phyloP scores from a whole-genome alignment of 2,797 vertebrate species.

The Rhodeus uyekii region DNA sequence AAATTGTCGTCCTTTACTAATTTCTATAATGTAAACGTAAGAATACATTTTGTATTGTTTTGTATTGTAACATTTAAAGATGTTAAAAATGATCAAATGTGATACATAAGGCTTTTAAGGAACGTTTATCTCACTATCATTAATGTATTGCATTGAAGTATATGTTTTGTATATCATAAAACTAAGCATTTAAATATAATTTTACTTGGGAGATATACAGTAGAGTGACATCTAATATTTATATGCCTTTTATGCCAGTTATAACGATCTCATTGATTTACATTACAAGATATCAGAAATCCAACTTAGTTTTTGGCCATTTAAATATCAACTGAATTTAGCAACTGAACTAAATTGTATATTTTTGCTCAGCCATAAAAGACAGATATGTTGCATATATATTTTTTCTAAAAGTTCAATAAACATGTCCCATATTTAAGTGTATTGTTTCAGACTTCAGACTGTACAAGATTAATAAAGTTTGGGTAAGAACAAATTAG shows the following conservation, averaged over 20 bases:
- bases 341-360: background rate
- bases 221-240: background rate
- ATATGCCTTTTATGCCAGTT: background rate
- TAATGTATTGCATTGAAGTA: too few species aligned
- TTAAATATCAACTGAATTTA: background rate
- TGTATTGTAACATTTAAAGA: background rate
- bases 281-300: background rate
- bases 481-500: slow-evolving; percentile 62
- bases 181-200: background rate
- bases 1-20: background rate
- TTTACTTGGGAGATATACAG: background rate
- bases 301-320: background rate
- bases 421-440: slow-evolving; percentile 37
- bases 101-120: background rate
- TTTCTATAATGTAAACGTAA: background rate
- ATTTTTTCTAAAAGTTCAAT: background rate
- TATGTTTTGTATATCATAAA: too few species aligned
- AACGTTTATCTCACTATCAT: background rate
- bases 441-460: background rate
- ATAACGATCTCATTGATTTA: background rate
- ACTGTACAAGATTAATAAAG: slow-evolving; percentile 43
- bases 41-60: background rate
- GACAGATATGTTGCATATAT: background rate
- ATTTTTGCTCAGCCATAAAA: background rate
- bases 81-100: background rate